Evolutionary conservation across 2,113 vertebrate species (phyloP).

Genomic region (Boleophthalmus pectinirostris): DNA sequence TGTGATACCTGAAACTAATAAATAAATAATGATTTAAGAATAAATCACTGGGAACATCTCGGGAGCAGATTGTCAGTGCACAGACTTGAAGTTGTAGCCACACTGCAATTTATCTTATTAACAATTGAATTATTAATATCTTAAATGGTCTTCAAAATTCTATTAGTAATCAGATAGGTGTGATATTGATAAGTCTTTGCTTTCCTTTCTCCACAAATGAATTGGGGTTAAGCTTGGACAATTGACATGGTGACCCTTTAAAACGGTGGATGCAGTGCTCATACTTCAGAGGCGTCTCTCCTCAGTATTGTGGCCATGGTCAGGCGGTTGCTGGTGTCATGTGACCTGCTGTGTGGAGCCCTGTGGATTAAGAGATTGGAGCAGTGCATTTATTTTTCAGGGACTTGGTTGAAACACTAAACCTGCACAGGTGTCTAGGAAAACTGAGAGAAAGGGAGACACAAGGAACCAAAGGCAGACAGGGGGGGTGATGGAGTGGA

Average conservation of each 20-base stretch:
- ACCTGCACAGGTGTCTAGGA: constrained; percentile 96
- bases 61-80: too few relatives aligned
- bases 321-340: constrained; percentile 91
- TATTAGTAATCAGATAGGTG: neutral
- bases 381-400: constrained; percentile 97
- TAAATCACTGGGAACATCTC: too few relatives aligned
- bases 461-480: constrained; percentile 22
- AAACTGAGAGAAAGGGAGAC: constrained; percentile 54
- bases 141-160: neutral
- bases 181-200: neutral
- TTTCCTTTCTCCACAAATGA: neutral
- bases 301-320: constrained; percentile 79
- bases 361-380: constrained; percentile 99
- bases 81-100: neutral
- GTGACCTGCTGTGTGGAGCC: constrained; percentile 98
- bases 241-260: constrained; percentile 28
- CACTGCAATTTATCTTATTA: neutral
- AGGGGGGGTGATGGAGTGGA: neutral
- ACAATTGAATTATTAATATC: neutral
- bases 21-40: too few relatives aligned
- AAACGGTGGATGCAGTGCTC: constrained; percentile 4
- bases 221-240: neutral
- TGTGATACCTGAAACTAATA: neutral
- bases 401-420: constrained; percentile 92
- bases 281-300: constrained; percentile 48